A percentile compares a stretch with the other conserved stretches of the same genome.
Conservation (phyloP, 2,888 invertebrate species). For the Neoascia interrupta region DNA sequence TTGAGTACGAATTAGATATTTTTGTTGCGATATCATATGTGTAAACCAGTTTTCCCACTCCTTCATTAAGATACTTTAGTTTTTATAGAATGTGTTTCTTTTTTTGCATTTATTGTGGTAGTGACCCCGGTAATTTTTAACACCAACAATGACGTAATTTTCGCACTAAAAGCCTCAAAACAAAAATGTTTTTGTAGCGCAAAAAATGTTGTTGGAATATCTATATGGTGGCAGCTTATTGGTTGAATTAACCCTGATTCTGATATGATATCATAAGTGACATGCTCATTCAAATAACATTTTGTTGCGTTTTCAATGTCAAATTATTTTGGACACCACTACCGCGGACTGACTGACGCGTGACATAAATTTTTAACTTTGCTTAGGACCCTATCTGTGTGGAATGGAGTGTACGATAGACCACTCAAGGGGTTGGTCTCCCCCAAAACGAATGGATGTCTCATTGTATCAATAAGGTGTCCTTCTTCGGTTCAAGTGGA, state of each 20-base stretch:
- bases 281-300: constrained; percentile 16
- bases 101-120: constrained; percentile 56
- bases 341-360: constrained; percentile 16
- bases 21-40: too few species aligned
- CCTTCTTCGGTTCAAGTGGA: not conserved
- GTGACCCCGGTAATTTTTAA: constrained; percentile 47
- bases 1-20: constrained; percentile 19
- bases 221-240: not conserved
- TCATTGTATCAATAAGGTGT: not conserved
- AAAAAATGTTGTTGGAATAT: not conserved
- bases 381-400: too few species aligned
- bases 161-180: constrained; percentile 9
- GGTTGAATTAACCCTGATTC: constrained; percentile 2
- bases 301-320: constrained; percentile 41
- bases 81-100: too few species aligned
- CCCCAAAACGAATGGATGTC: not conserved
- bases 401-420: too few species aligned
- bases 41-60: constrained; percentile 60
- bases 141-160: constrained; percentile 48
- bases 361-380: constrained; percentile 14
- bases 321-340: constrained; percentile 28
- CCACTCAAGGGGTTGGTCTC: too few species aligned
- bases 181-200: not conserved
- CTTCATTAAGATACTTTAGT: constrained; percentile 5
- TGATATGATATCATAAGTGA: constrained; percentile 34